Percentiles rank a stretch among this genome's conserved stretches.
These are phyloP conservation scores for Taurulus bubalis DNA, from an alignment of 2,113 vertebrate genomes.

Conservation along the genomic window DNA sequence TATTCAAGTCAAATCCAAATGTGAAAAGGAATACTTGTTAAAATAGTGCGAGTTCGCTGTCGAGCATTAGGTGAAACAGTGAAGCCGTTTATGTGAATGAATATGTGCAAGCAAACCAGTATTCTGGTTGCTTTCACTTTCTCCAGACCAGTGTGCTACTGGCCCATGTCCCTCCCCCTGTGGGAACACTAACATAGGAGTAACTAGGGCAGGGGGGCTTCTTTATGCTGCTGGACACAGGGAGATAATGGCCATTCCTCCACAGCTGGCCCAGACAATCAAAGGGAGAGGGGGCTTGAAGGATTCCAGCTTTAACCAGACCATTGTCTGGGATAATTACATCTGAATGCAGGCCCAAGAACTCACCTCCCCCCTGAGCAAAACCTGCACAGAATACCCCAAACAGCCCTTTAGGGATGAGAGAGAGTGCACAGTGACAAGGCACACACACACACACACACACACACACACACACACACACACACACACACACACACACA, in stretches of 20 bases:
- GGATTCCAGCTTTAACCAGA: slow-evolving; percentile 85
- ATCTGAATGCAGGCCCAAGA: slow-evolving; percentile 81
- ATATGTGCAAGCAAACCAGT: slow-evolving; percentile 42
- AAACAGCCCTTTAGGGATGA: slow-evolving; percentile 78
- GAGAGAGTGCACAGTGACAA: slow-evolving; percentile 50
- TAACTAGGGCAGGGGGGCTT: slow-evolving; percentile 69
- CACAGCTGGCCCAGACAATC: slow-evolving; percentile 83
- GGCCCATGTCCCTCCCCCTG: slow-evolving; percentile 73
- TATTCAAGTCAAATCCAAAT: slow-evolving; percentile 26
- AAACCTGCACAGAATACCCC: slow-evolving; percentile 79
- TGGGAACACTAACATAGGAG: slow-evolving; percentile 76
- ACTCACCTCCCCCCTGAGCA: slow-evolving; percentile 60
- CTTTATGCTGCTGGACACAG: slow-evolving; percentile 81
- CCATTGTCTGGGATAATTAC: slow-evolving; percentile 84
- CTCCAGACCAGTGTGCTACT: slow-evolving; percentile 66
- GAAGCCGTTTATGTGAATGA: slow-evolving; percentile 40
- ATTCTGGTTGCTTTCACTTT: slow-evolving; percentile 67
- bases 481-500: slow-evolving; percentile 53
- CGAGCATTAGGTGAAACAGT: slow-evolving; percentile 28
- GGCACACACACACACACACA: slow-evolving; percentile 51
- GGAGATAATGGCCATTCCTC: slow-evolving; percentile 84
- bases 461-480: slow-evolving; percentile 44
- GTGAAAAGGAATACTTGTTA: slow-evolving; percentile 34
- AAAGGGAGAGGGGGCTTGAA: slow-evolving; percentile 78
- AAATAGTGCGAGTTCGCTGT: slow-evolving; percentile 33